phyloP scores from a whole-genome alignment of 1,140 invertebrate genomes.

The Diplogasteroides magnus region DNA sequence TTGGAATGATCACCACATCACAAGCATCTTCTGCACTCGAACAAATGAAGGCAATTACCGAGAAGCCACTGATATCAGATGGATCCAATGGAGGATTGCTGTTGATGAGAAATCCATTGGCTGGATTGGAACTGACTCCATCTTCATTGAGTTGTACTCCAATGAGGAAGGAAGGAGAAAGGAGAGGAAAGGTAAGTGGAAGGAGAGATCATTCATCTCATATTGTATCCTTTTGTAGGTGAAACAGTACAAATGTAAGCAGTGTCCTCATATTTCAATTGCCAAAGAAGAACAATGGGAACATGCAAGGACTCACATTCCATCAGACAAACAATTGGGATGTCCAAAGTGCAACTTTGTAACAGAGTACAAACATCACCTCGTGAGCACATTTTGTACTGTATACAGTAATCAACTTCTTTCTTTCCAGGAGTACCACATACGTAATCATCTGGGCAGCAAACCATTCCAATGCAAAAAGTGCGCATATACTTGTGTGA shows the following conservation, averaged over 20 bases:
- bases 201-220: slow-evolving; percentile 3
- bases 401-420: not conserved
- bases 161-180: not conserved
- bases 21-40: slow-evolving; percentile 21
- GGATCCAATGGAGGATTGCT: not conserved
- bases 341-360: slow-evolving; percentile 92
- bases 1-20: not conserved
- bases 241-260: slow-evolving; percentile 84
- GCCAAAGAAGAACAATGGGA: slow-evolving; percentile 57
- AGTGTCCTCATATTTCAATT: slow-evolving; percentile 67
- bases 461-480: slow-evolving; percentile 93
- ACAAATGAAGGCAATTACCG: slow-evolving; percentile 27
- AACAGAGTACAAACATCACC: slow-evolving; percentile 95
- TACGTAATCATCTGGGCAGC: slow-evolving; percentile 85
- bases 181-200: slow-evolving; percentile 6
- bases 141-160: not conserved
- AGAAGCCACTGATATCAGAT: slow-evolving; percentile 18
- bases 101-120: not conserved
- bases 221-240: slow-evolving; percentile 27
- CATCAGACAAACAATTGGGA: slow-evolving; percentile 79
- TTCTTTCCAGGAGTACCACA: slow-evolving; percentile 75
- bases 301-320: slow-evolving; percentile 75
- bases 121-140: slow-evolving; percentile 12
- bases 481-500: slow-evolving; percentile 87
- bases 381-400: slow-evolving; percentile 55